Conservation (phyloP, 2,888 invertebrate species). For the Rhagophthalmus giganteus region DNA sequence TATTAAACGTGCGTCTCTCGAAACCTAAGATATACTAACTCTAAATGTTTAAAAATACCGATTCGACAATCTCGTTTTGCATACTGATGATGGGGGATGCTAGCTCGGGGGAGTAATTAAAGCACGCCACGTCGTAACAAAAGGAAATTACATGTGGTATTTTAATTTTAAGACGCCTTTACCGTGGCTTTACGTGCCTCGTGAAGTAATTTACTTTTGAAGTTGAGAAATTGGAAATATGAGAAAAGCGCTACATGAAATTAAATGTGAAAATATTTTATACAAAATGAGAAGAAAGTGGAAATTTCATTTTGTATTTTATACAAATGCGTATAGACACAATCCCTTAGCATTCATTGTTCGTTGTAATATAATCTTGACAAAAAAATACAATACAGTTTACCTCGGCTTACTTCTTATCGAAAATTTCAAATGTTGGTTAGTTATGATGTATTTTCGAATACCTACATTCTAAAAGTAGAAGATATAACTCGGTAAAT, state of each 20-base stretch:
- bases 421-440: slow-evolving; percentile 3
- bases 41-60: slow-evolving; percentile 21
- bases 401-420: too few species aligned
- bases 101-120: slow-evolving; percentile 26
- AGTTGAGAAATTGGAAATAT: slow-evolving; percentile 26
- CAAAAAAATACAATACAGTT: too few species aligned
- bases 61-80: slow-evolving; percentile 25
- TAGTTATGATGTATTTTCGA: background rate
- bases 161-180: slow-evolving; percentile 33
- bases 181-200: slow-evolving; percentile 29
- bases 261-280: slow-evolving; percentile 19
- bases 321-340: too few species aligned
- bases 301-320: background rate
- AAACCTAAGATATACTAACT: slow-evolving; percentile 1
- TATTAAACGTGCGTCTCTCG: slow-evolving; percentile 2
- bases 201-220: slow-evolving; percentile 29
- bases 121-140: slow-evolving; percentile 31
- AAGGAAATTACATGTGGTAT: slow-evolving; percentile 33
- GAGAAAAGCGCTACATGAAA: slow-evolving; percentile 19
- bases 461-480: background rate
- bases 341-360: too few species aligned
- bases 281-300: background rate
- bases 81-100: slow-evolving; percentile 26
- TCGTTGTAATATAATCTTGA: too few species aligned
- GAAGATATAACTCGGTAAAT: slow-evolving; percentile 7